Base-by-base conservation (phyloP, 2,797 vertebrate genomes). In the Etheostoma perlongum region DNA sequence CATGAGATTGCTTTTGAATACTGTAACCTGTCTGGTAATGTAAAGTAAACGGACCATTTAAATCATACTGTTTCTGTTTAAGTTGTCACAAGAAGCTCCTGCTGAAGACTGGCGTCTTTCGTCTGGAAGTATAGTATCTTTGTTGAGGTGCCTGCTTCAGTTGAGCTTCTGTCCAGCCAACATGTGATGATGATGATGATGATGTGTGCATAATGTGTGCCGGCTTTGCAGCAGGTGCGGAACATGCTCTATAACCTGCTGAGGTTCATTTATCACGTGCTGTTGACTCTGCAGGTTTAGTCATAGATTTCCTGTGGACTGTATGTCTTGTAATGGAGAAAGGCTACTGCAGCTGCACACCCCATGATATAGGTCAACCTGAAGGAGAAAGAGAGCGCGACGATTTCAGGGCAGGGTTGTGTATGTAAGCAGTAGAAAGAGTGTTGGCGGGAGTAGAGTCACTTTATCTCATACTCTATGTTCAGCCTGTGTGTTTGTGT, bases 281-380 rank as follows among this genome's bases (percentile, higher is more conserved):
- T 67, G 82, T 63, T 76, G 81, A 86, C 76, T 55, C 81, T 72
- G 83, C 86, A 85, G 78, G 52, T 75, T 68, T 14, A 6, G 30
- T 12, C 9, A 3, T 3, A 14, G 18, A 36, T 67, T 65, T 44
- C 46, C 44, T 40, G 4, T 3, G 25, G 25, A 25, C 25, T 25
- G 4, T n/a, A 4, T 0, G 25, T 53, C 19, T 23, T 2, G 5
- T 14, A 30, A 21, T 15, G 58, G n/a, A 49, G 54, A 42, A 62
- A 68, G 53, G 79, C 73, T 52, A 13, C 67, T 67, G 89, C 86
- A 89, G 86, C 58, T 90, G 85, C 64, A 62, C 16, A 57, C 51
- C 27, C 5, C 1, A 7, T 58, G 54, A 84, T 84, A 5, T 78
- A 67, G 85, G 82, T 78, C 84, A 82, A 14, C 11, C 15, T 21